Base-by-base conservation (phyloP, 1,140 invertebrate genomes). In the Proctacanthus coquilletti region DNA sequence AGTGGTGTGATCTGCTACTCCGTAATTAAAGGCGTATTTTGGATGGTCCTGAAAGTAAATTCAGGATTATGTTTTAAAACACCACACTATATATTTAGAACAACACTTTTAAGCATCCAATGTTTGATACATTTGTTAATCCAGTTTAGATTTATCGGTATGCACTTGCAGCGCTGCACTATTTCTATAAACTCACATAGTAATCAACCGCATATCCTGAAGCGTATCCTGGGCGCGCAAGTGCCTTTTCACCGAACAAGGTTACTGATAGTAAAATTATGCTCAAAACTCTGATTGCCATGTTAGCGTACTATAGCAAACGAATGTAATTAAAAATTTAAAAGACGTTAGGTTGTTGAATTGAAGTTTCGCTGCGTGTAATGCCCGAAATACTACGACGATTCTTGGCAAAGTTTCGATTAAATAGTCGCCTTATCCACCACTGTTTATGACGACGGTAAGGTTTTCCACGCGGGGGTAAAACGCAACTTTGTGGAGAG, bases 21-120 rank as follows among this genome's bases (percentile, higher is more conserved):
- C 63, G 43, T 72, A 71, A n/a, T 62, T 61, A 43, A 63, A 70
- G 39, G 58, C 60, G 45, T 70, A 70, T 46, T 68, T 66, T 3
- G 68, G 66, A 50, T 67, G 61, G 39, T 60, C 55, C 55, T 60
- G 18, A 8, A 36, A 36, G 29, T 30, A 23, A 15, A 15, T 38
- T 29, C 10, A 4, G 18, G 11, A 9, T 33, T n/a, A n/a, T n/a
- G n/a, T n/a, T n/a, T n/a, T n/a, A n/a, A n/a, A n/a, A n/a, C n/a
- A n/a, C n/a, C n/a, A n/a, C n/a, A n/a, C n/a, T n/a, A n/a, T n/a
- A n/a, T n/a, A n/a, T n/a, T n/a, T n/a, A n/a, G n/a, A n/a, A n/a
- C n/a, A n/a, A n/a, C n/a, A n/a, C n/a, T n/a, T n/a, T n/a, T n/a
- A n/a, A n/a, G n/a, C n/a, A n/a, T n/a, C n/a, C n/a, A n/a, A n/a